phyloP scores from a whole-genome alignment of 2,113 vertebrate species.

The Shinisaurus crocodilurus region DNA sequence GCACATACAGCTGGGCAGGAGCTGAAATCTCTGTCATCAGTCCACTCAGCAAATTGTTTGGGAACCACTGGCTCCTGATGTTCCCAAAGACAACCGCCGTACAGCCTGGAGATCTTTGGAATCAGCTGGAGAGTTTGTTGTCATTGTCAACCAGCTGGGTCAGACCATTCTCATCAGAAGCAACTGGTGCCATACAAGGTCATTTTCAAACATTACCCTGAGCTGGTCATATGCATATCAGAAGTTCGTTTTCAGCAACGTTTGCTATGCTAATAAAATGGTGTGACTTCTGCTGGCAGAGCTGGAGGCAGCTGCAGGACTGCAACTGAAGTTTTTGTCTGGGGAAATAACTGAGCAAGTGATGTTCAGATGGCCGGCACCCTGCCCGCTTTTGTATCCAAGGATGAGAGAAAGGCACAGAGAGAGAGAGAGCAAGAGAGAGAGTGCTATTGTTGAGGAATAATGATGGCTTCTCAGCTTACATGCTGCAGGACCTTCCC shows the following conservation, averaged over 20 bases:
- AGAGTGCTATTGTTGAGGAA: not conserved
- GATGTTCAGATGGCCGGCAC: conserved; percentile 59
- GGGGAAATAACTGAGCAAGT: conserved; percentile 71
- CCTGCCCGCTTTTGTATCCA: conserved; percentile 51
- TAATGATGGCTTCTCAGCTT: conserved; percentile 25
- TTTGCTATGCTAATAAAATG: conserved; percentile 69
- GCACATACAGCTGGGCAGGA: too few relatives aligned
- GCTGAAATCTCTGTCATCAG: not conserved
- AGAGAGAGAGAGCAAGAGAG: not conserved
- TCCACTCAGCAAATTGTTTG: not conserved
- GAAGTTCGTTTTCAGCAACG: conserved; percentile 47
- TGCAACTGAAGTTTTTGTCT: conserved; percentile 60
- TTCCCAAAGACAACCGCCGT: not conserved
- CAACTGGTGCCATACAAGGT: not conserved
- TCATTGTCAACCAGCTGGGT: conserved; percentile 4
- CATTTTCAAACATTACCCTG: conserved; percentile 48
- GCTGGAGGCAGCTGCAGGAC: conserved; percentile 60
- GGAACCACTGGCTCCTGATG: not conserved
- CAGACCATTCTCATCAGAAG: conserved; percentile 9
- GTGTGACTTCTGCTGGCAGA: conserved; percentile 53
- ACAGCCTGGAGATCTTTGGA: not conserved
- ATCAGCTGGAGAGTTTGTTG: not conserved
- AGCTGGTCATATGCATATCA: conserved; percentile 49
- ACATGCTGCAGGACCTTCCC: conserved; percentile 27
- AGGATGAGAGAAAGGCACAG: not conserved